phyloP scores from a whole-genome alignment of 2,113 vertebrate species.

The Tursiops truncatus region DNA sequence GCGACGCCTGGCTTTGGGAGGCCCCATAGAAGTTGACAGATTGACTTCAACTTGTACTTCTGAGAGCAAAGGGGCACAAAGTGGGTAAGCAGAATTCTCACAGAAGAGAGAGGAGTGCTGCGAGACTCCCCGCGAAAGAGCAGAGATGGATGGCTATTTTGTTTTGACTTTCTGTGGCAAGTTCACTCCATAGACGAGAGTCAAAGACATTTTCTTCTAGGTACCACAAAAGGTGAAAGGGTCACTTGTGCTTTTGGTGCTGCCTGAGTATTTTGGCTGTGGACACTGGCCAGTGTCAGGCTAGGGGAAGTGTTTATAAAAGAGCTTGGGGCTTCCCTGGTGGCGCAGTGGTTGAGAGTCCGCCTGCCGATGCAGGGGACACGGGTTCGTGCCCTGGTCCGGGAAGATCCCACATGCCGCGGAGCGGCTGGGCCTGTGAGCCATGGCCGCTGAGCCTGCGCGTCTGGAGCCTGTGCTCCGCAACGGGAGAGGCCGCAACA shows the following conservation, averaged over 20 bases:
- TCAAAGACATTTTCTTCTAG: neutral
- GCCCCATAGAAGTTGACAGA: neutral
- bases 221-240: no score
- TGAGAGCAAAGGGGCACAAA: neutral
- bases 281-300: neutral
- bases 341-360: no score
- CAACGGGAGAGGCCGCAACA: no score
- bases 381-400: no score
- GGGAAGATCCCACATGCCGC: no score
- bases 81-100: neutral
- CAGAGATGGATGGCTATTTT: rapidly evolving
- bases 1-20: neutral
- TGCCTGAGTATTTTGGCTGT: neutral
- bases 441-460: no score
- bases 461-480: no score
- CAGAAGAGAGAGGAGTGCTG: no score
- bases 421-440: no score
- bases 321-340: no score
- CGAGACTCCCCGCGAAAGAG: neutral
- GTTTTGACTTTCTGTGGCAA: neutral
- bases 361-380: no score
- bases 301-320: neutral
- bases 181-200: neutral
- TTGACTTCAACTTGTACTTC: neutral
- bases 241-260: neutral